Conservation (phyloP, 37 sponge, comb jelly and placozoan species). For the Ephydatia muelleri region DNA sequence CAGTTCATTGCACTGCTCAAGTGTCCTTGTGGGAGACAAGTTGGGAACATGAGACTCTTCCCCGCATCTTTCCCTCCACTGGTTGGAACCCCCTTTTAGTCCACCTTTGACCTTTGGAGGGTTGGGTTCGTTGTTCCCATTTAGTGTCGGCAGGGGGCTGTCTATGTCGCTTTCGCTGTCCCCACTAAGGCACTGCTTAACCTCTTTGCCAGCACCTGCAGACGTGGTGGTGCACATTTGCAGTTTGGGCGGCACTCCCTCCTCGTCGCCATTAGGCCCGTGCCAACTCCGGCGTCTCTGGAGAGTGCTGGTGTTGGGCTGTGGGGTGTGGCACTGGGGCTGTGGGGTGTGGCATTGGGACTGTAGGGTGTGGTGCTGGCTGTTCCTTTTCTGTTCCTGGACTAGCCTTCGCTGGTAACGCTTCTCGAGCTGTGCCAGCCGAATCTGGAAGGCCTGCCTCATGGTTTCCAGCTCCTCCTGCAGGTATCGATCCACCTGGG, state of each 20-base stretch:
- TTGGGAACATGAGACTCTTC: constrained; percentile 6
- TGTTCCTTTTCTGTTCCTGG: constrained; percentile 15
- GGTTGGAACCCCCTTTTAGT: constrained; percentile 25
- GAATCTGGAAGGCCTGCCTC: constrained; percentile 76
- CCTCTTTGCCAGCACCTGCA: background rate
- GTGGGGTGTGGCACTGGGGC: constrained; percentile 2
- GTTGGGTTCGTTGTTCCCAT: background rate
- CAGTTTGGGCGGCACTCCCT: too few relatives aligned
- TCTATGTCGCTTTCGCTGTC: background rate
- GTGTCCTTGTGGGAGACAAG: constrained; percentile 8
- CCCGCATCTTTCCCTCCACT: constrained; percentile 21
- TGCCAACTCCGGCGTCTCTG: constrained; percentile 53
- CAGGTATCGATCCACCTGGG: constrained; percentile 44
- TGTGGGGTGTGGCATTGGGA: background rate
- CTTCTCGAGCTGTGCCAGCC: constrained; percentile 71
- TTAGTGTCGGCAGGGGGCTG: background rate
- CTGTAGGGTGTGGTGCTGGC: background rate
- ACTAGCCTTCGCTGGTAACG: constrained; percentile 53
- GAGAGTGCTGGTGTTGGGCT: background rate
- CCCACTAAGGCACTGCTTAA: background rate
- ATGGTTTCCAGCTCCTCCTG: constrained; percentile 79
- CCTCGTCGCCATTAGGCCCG: constrained; percentile 11
- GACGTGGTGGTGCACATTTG: too few relatives aligned
- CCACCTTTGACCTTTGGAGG: constrained; percentile 3
- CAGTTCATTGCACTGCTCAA: background rate